Evolutionary conservation across 2,113 vertebrate genomes (phyloP).

Genomic region (Hemichromis elongatus): DNA sequence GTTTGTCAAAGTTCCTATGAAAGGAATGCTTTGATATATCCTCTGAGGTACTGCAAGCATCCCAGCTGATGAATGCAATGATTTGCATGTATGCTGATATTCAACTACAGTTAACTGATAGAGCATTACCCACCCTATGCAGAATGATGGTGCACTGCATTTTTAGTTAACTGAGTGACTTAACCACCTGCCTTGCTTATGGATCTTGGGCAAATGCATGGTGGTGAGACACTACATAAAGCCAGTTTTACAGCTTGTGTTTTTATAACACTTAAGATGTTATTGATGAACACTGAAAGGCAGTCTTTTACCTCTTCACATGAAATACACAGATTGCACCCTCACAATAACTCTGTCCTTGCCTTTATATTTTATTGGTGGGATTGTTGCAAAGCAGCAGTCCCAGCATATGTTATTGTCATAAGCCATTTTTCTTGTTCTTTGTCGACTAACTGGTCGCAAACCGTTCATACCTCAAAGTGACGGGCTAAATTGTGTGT

Average conservation of each 20-base stretch:
- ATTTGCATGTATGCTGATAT: constrained; percentile 23
- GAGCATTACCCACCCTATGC: constrained; percentile 17
- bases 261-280: not conserved
- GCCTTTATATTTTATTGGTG: not conserved
- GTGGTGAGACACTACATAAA: not conserved
- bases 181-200: constrained; percentile 27
- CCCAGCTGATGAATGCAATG: constrained; percentile 9
- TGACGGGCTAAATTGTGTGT: not conserved
- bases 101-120: constrained; percentile 28
- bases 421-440: not conserved
- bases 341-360: not conserved
- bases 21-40: not conserved
- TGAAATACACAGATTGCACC: not conserved
- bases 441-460: not conserved
- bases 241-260: not conserved
- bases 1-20: constrained; percentile 12
- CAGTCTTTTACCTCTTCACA: constrained; percentile 12
- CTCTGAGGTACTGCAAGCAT: not conserved
- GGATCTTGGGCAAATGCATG: not conserved
- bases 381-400: not conserved
- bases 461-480: not conserved
- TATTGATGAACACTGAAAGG: constrained; percentile 6
- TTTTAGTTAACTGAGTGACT: constrained; percentile 2
- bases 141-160: not conserved
- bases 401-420: not conserved